Conservation (phyloP, 2,113 vertebrate genomes). For the Athene cunicularia region DNA sequence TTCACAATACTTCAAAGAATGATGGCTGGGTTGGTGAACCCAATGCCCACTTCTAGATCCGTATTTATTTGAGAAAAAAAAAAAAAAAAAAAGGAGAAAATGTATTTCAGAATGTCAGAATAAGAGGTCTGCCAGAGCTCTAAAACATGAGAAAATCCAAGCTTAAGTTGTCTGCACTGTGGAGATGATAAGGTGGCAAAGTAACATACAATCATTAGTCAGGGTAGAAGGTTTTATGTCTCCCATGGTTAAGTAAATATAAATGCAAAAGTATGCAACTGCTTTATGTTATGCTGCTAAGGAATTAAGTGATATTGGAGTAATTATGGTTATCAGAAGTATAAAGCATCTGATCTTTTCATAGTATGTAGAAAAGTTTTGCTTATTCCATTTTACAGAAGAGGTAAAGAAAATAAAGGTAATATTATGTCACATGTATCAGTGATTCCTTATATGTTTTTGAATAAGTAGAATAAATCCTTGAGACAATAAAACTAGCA, state of each 20-base stretch:
- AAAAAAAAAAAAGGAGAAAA: accelerated
- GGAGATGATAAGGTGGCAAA: neutral
- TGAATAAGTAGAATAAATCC: neutral
- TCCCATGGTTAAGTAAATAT: neutral
- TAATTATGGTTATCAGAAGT: neutral
- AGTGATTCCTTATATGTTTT: neutral
- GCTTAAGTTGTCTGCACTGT: neutral
- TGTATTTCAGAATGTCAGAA: neutral
- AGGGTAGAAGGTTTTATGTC: neutral
- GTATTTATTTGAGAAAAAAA: neutral
- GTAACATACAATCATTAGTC: neutral
- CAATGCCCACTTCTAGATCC: neutral
- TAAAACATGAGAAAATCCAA: neutral
- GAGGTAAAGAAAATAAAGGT: neutral
- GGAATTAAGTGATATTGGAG: neutral
- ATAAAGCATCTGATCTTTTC: neutral
- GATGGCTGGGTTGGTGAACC: neutral
- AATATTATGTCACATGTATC: neutral
- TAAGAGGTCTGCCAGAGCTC: neutral
- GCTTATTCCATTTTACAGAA: neutral
- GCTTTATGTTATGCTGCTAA: neutral
- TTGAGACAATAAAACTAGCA: neutral
- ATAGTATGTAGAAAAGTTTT: neutral
- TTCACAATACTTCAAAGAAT: neutral
- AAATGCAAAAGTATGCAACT: neutral